Percentiles rank a stretch among this genome's conserved stretches.
Evolutionary conservation across 2,113 vertebrate species (phyloP).

Genomic region (Hemiscyllium ocellatum): DNA sequence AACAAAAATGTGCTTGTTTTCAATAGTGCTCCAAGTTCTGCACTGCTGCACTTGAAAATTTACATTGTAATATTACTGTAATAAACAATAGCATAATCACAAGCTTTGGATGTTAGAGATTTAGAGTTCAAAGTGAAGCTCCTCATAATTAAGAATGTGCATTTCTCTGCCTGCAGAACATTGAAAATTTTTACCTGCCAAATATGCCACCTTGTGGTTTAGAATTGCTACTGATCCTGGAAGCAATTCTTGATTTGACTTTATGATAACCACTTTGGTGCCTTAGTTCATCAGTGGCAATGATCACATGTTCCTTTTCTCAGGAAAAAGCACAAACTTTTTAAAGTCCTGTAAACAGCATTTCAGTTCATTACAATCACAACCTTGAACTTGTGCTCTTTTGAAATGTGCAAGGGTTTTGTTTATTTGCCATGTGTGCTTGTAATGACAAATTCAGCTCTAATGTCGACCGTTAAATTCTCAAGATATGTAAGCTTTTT

Average conservation of each 20-base stretch:
- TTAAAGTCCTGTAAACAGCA: background rate
- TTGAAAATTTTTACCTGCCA: background rate
- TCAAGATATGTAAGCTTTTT: background rate
- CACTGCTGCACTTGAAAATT: no score
- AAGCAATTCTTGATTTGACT: background rate
- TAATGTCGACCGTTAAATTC: background rate
- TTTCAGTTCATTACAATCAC: background rate
- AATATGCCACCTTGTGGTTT: constrained; percentile 32
- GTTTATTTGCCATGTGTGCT: background rate
- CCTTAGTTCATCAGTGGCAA: background rate
- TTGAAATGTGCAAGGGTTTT: background rate
- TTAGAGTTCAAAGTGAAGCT: background rate
- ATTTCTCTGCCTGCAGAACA: background rate
- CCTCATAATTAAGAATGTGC: background rate
- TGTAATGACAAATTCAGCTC: background rate
- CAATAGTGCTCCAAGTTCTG: no score
- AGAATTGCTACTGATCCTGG: background rate
- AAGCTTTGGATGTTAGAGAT: background rate
- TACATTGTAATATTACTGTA: background rate
- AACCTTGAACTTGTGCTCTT: background rate
- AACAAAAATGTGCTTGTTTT: no score
- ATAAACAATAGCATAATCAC: background rate
- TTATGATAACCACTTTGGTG: background rate
- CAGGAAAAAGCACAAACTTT: background rate
- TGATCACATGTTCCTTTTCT: background rate